Evolutionary conservation across 2,113 vertebrate species (phyloP).

Genomic region (Calypte anna): DNA sequence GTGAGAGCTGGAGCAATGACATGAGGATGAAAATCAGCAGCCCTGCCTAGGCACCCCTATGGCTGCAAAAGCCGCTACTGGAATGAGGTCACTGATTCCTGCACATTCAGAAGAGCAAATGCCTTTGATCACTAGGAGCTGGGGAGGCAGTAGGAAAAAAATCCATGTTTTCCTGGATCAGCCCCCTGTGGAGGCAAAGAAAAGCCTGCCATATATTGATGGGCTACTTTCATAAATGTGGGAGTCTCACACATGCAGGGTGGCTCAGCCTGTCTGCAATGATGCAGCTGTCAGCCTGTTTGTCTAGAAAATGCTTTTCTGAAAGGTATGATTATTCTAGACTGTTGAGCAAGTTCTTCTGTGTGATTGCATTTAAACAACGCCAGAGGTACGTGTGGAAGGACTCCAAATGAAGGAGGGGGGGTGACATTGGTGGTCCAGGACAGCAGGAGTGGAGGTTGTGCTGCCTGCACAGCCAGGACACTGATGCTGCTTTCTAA

Average conservation of each 20-base stretch:
- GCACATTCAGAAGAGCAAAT: not conserved
- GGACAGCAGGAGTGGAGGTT: not conserved
- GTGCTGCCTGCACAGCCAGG: not conserved
- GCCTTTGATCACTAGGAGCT: not conserved
- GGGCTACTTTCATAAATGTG: constrained; percentile 10
- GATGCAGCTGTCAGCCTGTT: constrained; percentile 31
- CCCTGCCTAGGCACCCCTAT: not conserved
- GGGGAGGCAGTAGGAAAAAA: not conserved
- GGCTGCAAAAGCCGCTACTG: not conserved
- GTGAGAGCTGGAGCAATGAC: not conserved
- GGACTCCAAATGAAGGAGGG: not conserved
- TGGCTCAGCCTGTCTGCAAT: constrained; percentile 11
- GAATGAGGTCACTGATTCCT: not conserved
- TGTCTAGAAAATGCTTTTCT: constrained; percentile 47
- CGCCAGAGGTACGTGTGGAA: not conserved
- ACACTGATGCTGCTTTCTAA: not conserved
- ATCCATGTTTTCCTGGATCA: not conserved
- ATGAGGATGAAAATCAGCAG: not conserved
- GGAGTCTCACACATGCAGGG: not conserved
- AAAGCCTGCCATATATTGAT: not conserved
- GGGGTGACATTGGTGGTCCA: accelerated
- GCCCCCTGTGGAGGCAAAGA: constrained; percentile 13
- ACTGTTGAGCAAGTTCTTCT: constrained; percentile 50
- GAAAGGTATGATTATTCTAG: constrained; percentile 69
- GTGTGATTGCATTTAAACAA: constrained; percentile 50